Base-by-base conservation (phyloP, 1,140 invertebrate genomes). In the Asobara japonica region DNA sequence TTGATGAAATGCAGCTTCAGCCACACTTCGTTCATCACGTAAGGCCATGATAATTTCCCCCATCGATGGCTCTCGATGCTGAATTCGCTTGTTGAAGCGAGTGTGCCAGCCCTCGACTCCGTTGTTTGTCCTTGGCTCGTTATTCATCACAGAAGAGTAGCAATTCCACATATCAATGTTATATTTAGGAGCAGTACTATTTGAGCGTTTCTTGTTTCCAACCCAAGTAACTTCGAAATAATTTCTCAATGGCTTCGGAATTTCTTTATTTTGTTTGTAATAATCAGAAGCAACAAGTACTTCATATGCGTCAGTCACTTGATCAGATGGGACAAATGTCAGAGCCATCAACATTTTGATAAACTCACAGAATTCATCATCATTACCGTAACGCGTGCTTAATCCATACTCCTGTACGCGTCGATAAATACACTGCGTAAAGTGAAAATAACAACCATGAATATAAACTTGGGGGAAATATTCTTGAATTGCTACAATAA, bases 361-460 rank as follows among this genome's bases (percentile, higher is more conserved):
- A 48, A 8, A 3, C 16, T 65, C 22, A 3, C 16, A 16, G 60
- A 65, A 74, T 13, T 70, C 20, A 3, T 64, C 36, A 65, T 69
- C 41, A 10, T 51, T 33, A 30, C 18, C 36, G 8, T 69, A 73
- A 31, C n/a, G 4, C 3, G 18, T 18, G 11, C 48, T 20, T 25
- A 67, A 29, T 30, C 65, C 65, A 10, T 1, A 6, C n/a, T n/a
- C 18, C 51, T 73, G 71, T 31, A 77, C 65, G 11, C 75, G 51
- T 18, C 71, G 56, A 65, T 66, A 75, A 27, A 62, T 31, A 51
- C 72, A 75, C 56, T 77, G 69, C 11, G 2, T 68, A 22, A 61
- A 77, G 64, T 76, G 74, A 56, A 77, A 77, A 16, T 61, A 71
- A 20, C 76, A 75, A 8, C 76, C 76, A 25, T 45, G 16, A 13